A percentile compares a stretch with the other conserved stretches of the same genome.
These are phyloP conservation scores for Pterocles orientalis DNA, from an alignment of 2,113 vertebrate species.

Conservation along the genomic window DNA sequence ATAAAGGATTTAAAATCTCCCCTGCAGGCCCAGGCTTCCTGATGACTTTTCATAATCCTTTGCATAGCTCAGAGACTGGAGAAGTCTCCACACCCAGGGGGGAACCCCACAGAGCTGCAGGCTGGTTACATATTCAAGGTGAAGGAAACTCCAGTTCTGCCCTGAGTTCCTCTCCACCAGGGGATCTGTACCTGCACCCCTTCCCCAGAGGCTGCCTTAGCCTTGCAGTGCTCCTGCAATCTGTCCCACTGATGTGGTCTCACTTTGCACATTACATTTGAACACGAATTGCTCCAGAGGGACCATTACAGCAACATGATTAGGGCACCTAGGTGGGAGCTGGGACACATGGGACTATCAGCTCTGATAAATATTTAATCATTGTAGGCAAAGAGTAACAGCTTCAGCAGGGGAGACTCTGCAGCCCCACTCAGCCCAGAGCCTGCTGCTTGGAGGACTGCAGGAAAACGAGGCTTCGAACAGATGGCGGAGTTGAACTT, in stretches of 20 bases:
- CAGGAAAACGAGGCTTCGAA: not conserved
- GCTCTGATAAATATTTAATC: constrained; percentile 6
- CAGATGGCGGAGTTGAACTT: not conserved
- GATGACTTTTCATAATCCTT: not conserved
- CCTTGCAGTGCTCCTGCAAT: not conserved
- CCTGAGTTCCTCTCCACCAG: not conserved
- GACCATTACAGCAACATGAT: not conserved
- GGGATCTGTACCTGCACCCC: not conserved
- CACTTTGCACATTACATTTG: not conserved
- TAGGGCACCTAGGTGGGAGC: not conserved
- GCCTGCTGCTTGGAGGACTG: not conserved
- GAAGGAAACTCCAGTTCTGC: not conserved
- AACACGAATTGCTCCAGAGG: not conserved
- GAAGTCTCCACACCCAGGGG: not conserved
- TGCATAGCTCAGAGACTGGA: not conserved
- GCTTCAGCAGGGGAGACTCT: not conserved
- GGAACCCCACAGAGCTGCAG: not conserved
- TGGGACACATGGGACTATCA: not conserved
- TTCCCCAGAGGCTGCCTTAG: not conserved
- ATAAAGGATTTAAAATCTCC: not conserved
- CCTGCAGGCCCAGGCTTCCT: not conserved
- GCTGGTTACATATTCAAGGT: not conserved
- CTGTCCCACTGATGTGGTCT: not conserved
- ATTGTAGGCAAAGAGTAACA: not conserved
- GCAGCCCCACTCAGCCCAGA: not conserved